phyloP scores from a whole-genome alignment of 2,888 invertebrate genomes.

The Cephus sareptanus region DNA sequence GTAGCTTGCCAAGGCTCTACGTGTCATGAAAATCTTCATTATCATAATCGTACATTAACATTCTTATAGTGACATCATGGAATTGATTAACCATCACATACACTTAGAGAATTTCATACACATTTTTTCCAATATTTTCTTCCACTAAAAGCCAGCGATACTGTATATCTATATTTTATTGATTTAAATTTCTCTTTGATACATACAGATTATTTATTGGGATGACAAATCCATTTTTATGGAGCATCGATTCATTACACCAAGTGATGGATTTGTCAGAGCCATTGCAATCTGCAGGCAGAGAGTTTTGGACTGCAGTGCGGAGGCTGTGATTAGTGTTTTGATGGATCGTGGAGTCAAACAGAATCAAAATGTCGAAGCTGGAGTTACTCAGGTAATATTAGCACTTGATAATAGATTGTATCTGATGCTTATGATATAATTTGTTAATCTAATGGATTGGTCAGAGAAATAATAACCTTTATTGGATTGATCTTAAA shows the following conservation, averaged over 20 bases:
- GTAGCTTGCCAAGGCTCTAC: not conserved
- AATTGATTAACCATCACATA: not conserved
- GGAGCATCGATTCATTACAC: slow-evolving; percentile 83
- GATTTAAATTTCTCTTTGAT: not conserved
- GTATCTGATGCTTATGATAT: not conserved
- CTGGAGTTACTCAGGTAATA: slow-evolving; percentile 56
- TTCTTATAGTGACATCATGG: slow-evolving; percentile 18
- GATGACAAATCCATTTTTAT: slow-evolving; percentile 85
- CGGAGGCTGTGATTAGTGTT: slow-evolving; percentile 65
- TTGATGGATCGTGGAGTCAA: slow-evolving; percentile 62
- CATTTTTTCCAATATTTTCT: not conserved
- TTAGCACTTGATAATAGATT: not conserved
- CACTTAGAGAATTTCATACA: not conserved
- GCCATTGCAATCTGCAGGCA: slow-evolving; percentile 66
- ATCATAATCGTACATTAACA: slow-evolving; percentile 27
- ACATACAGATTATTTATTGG: slow-evolving; percentile 82
- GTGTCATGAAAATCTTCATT: slow-evolving; percentile 19
- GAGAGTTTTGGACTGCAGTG: slow-evolving; percentile 65
- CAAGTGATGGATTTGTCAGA: slow-evolving; percentile 78
- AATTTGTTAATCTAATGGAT: not conserved
- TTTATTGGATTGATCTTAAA: too few species aligned
- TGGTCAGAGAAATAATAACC: not conserved
- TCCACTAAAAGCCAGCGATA: not conserved
- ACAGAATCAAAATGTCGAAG: slow-evolving; percentile 54
- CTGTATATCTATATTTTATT: not conserved